Conservation (phyloP, 2,888 invertebrate genomes). For the Tineola bisselliella region DNA sequence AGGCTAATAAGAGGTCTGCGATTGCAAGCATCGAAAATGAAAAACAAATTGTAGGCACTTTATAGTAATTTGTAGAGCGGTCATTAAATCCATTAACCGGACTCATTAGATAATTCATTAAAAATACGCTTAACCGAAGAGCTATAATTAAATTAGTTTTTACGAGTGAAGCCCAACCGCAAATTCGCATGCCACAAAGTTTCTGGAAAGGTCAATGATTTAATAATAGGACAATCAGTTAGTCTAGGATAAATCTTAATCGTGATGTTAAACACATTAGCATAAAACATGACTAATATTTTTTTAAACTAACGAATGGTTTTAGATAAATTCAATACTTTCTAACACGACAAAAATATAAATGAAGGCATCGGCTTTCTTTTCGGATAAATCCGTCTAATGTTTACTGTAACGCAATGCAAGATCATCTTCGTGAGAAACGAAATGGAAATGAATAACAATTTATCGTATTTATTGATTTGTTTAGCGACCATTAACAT, state of each 20-base stretch:
- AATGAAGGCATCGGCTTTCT: background rate
- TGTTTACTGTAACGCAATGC: background rate
- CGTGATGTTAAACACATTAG: slow-evolving; percentile 1
- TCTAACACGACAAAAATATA: background rate
- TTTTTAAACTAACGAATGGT: background rate
- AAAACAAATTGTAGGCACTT: too few relatives aligned
- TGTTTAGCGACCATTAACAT: slow-evolving; percentile 4
- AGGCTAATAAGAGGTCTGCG: too few relatives aligned
- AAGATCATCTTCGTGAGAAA: background rate
- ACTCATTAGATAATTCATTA: background rate
- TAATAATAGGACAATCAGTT: background rate
- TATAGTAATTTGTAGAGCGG: background rate
- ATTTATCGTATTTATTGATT: slow-evolving; percentile 10
- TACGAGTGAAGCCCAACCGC: background rate
- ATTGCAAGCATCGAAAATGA: too few relatives aligned
- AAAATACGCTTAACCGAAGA: background rate
- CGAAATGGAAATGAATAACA: background rate
- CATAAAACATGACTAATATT: slow-evolving; percentile 2
- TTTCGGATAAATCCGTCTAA: background rate
- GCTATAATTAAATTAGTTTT: slow-evolving; percentile 2
- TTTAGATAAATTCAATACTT: background rate
- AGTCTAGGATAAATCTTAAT: background rate
- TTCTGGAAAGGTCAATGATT: slow-evolving; percentile 7
- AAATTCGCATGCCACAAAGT: background rate
- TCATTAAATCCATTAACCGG: background rate